Base-by-base conservation (phyloP, 2,113 vertebrate genomes). In the Pardalotus punctatus region DNA sequence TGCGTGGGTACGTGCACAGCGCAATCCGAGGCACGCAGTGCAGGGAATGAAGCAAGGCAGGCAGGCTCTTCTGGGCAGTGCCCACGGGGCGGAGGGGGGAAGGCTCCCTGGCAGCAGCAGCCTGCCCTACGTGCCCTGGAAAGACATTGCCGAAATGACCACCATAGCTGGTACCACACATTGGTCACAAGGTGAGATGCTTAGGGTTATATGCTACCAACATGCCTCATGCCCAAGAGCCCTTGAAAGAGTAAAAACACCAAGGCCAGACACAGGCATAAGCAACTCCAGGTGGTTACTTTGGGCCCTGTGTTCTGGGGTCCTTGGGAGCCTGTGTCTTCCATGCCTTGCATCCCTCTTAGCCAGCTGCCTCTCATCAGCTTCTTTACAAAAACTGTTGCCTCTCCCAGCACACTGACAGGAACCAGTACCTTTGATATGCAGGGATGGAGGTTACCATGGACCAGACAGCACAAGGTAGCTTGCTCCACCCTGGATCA, bases 1-100 rank as follows among this genome's bases (percentile, higher is more conserved):
- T 10, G 77, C 0, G 43, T 72, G 82, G 72, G 81, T 86, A 29
- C 0, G 1, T 4, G 24, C 48, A 22, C 27, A 74, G 12, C 0
- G 9, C 77, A 84, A 54, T 29, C 22, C 4, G 8, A 86, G 73
- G 64, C 76, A 67, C 0, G 8, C 33, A 3, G 61, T 0, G 24
- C 28, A 21, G 67, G 12, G 29, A 73, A 36, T 71, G 81, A 93
- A 60, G 70, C 60, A 86, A 84, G 77, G 65, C 77, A 77, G 40
- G 58, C 60, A 53, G 66, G 42, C 28, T 74, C 18, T 87, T 31
- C 61, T 48, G n/a, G 3, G 4, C 17, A 8, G 48, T 20, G 73
- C 54, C 51, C 0, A n/a, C n/a, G n/a, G n/a, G n/a, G n/a, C n/a
- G n/a, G 1, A 36, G 88, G 23, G 58, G 56, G 23, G 25, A 66